Conservation (phyloP, 2,113 vertebrate genomes). For the Eulemur rufifrons region DNA sequence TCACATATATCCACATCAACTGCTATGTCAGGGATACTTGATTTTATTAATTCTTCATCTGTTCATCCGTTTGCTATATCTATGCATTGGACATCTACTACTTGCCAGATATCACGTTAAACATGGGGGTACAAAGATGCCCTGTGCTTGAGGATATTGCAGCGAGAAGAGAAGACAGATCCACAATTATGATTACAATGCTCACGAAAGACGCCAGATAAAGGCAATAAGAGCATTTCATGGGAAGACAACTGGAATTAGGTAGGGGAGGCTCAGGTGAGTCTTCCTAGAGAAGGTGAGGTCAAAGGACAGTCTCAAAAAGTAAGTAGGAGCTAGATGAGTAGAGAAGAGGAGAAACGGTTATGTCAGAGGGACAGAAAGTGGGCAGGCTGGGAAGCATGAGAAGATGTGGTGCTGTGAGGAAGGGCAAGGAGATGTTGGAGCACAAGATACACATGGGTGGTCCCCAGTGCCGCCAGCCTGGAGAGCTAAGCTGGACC, state of each 20-base stretch:
- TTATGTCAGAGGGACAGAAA: background rate
- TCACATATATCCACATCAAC: background rate
- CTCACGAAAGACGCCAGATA: background rate
- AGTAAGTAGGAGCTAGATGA: background rate
- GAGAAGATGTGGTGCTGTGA: background rate
- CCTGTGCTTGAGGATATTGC: background rate
- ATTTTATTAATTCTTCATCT: background rate
- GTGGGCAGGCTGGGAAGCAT: background rate
- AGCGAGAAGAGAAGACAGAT: background rate
- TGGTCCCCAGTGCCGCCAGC: background rate
- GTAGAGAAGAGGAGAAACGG: background rate
- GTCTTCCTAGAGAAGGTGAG: background rate
- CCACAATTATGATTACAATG: background rate
- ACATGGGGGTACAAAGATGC: background rate
- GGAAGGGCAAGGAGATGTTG: background rate
- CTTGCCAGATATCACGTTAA: background rate
- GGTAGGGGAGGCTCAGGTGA: background rate
- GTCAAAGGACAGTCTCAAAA: background rate
- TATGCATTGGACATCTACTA: background rate
- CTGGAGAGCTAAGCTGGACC: background rate
- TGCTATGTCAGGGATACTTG: background rate
- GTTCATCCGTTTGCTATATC: background rate
- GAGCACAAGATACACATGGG: background rate
- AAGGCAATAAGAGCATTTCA: background rate
- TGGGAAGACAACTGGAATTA: background rate